These are phyloP conservation scores for Aphelinus atriplicis DNA, from an alignment of 1,140 invertebrate genomes.

Conservation along the genomic window DNA sequence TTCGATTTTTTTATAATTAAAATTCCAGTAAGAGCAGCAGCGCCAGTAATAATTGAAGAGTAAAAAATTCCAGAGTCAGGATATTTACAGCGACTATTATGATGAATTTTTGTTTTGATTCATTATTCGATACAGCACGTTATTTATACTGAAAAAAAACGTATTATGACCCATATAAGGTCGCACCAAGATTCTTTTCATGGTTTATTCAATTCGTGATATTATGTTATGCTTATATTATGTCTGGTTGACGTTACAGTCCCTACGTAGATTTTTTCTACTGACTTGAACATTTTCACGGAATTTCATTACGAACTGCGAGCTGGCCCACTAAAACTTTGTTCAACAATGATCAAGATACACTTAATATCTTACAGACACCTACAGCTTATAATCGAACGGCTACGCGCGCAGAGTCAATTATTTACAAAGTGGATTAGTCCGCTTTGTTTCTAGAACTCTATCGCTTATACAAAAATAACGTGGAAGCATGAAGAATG, in stretches of 20 bases:
- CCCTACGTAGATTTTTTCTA: too few species aligned
- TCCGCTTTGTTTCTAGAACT: slow-evolving; percentile 46
- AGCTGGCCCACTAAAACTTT: slow-evolving; percentile 24
- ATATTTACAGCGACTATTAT: slow-evolving; percentile 34
- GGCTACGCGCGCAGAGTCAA: slow-evolving; percentile 49
- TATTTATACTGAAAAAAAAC: slow-evolving; percentile 21
- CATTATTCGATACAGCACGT: neutral
- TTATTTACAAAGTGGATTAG: slow-evolving; percentile 56
- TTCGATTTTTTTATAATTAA: slow-evolving; percentile 12
- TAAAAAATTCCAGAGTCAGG: slow-evolving; percentile 25
- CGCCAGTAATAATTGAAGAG: slow-evolving; percentile 14
- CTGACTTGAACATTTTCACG: neutral
- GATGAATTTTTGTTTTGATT: slow-evolving; percentile 6
- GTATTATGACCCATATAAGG: slow-evolving; percentile 8
- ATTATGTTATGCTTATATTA: too few species aligned
- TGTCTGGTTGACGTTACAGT: too few species aligned
- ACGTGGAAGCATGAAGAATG: slow-evolving; percentile 46
- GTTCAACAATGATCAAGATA: slow-evolving; percentile 39
- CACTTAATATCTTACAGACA: slow-evolving; percentile 44
- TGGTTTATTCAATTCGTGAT: neutral
- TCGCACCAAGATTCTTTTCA: slow-evolving; percentile 16
- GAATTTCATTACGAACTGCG: slow-evolving; percentile 15
- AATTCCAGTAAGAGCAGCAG: slow-evolving; percentile 16
- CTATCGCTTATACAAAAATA: slow-evolving; percentile 48
- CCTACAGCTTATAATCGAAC: slow-evolving; percentile 45